These are phyloP conservation scores for Aphelenchoides fujianensis DNA, from an alignment of 1,140 invertebrate genomes.

Conservation along the genomic window DNA sequence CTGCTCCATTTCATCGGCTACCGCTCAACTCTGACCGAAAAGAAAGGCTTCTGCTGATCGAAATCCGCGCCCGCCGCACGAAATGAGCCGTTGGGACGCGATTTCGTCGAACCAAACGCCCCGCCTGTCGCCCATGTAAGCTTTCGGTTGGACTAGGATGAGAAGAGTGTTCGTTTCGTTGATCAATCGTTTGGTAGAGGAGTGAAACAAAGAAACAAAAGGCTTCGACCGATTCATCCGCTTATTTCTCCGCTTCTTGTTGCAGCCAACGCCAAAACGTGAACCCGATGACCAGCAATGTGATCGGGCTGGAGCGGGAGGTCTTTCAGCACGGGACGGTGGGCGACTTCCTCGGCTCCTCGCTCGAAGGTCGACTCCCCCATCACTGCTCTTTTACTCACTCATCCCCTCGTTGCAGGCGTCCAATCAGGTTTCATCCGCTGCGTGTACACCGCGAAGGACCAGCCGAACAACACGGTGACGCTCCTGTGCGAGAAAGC, in stretches of 20 bases:
- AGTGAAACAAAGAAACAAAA: too few species aligned
- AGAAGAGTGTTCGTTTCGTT: too few species aligned
- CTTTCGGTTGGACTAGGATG: too few species aligned
- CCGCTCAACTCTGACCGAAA: too few species aligned
- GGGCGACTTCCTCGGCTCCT: constrained; percentile 45
- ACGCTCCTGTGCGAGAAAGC: constrained; percentile 59
- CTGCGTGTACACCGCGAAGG: constrained; percentile 56
- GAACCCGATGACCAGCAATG: not conserved
- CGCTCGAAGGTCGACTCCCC: constrained; percentile 40
- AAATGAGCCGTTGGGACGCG: too few species aligned
- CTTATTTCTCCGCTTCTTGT: not conserved
- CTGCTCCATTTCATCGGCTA: too few species aligned
- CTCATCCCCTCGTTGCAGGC: too few species aligned
- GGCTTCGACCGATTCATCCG: not conserved
- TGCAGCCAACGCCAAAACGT: not conserved
- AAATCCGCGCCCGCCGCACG: too few species aligned
- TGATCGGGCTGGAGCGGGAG: constrained; percentile 28
- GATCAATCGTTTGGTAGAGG: too few species aligned
- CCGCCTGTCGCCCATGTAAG: too few species aligned
- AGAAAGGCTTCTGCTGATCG: too few species aligned
- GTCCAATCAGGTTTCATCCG: constrained; percentile 56
- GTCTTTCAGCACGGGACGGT: constrained; percentile 56
- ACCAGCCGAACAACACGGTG: constrained; percentile 50
- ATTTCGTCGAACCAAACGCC: too few species aligned
- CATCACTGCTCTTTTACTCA: constrained; percentile 20